Conservation (phyloP, 2,797 vertebrate species). For the Apogon hyalosoma region DNA sequence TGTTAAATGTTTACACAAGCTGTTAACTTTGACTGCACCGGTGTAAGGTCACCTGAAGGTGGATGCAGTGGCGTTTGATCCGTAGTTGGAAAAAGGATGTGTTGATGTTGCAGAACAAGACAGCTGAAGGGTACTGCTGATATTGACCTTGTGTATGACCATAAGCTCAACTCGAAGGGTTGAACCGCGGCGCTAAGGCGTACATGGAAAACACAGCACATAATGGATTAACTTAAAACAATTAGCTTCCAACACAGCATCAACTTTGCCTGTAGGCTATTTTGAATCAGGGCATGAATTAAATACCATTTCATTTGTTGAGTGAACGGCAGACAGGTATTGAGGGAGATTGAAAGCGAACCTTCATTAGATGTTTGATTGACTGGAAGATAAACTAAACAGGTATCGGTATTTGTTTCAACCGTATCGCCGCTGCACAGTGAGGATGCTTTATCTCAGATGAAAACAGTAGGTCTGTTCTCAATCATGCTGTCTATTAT, state of each 20-base stretch:
- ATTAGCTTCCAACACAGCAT: constrained; percentile 6
- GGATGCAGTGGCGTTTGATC: constrained; percentile 67
- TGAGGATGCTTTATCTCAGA: constrained; percentile 59
- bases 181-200: constrained; percentile 25
- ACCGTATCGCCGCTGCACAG: constrained; percentile 15
- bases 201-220: constrained; percentile 34
- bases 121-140: constrained; percentile 55
- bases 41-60: constrained; percentile 70
- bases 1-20: constrained; percentile 52
- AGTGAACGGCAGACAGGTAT: constrained; percentile 20
- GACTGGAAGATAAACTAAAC: constrained; percentile 22
- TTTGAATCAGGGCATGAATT: constrained; percentile 39
- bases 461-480: constrained; percentile 56
- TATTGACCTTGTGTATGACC: constrained; percentile 64
- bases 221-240: constrained; percentile 47
- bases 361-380: constrained; percentile 33
- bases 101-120: constrained; percentile 71
- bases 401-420: constrained; percentile 40
- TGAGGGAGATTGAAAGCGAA: constrained; percentile 4
- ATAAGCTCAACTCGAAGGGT: constrained; percentile 40
- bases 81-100: constrained; percentile 63
- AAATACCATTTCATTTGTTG: constrained; percentile 22
- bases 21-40: constrained; percentile 55
- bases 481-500: constrained; percentile 56
- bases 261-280: constrained; percentile 42